Percentiles rank a stretch among this genome's conserved stretches.
Evolutionary conservation across 2,113 vertebrate species (phyloP).

Genomic region (Physeter macrocephalus): DNA sequence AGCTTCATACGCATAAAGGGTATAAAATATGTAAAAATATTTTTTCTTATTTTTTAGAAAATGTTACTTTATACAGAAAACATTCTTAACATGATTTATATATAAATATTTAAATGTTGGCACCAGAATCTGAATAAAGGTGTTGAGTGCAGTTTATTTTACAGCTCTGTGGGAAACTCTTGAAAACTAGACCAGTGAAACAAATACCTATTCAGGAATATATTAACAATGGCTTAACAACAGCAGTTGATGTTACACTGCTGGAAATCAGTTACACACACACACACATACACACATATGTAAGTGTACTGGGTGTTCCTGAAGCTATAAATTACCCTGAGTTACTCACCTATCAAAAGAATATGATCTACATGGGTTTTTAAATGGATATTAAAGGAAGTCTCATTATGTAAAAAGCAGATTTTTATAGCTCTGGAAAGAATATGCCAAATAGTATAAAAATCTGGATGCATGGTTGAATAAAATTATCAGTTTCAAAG

Average conservation of each 20-base stretch:
- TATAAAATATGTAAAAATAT: neutral
- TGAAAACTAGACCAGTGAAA: neutral
- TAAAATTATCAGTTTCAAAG: constrained; percentile 52
- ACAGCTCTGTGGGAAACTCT: neutral
- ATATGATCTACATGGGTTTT: constrained; percentile 13
- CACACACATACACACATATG: no score
- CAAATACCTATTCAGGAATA: neutral
- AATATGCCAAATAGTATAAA: constrained; percentile 49
- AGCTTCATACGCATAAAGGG: neutral
- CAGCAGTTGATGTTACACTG: neutral
- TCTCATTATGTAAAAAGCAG: constrained; percentile 39
- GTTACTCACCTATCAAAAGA: constrained; percentile 29
- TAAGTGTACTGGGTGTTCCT: neutral
- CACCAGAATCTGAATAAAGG: neutral
- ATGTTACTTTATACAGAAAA: neutral
- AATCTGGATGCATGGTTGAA: constrained; percentile 39
- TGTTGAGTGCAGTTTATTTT: neutral
- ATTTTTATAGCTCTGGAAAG: constrained; percentile 53
- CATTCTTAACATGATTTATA: neutral
- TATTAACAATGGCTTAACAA: neutral
- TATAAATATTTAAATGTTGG: neutral
- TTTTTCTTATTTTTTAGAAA: neutral
- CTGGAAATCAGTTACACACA: neutral
- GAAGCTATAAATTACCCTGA: neutral
- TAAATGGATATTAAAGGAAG: constrained; percentile 45